Percentiles rank a stretch among this genome's conserved stretches.
Evolutionary conservation across 2,797 vertebrate genomes (phyloP).

Genomic region (Champsocephalus gunnari): DNA sequence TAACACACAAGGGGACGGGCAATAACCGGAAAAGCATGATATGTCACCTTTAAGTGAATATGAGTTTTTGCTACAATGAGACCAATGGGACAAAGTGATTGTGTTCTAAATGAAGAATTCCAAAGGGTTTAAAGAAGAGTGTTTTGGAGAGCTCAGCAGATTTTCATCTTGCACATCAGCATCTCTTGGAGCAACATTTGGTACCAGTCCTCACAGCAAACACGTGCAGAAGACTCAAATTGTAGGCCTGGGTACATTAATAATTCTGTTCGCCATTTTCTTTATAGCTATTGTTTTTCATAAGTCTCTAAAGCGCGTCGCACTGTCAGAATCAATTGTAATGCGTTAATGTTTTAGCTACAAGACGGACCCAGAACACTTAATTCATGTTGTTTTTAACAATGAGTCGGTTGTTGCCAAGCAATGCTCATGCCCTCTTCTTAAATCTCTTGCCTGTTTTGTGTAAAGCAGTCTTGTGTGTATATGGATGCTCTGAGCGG

Average conservation of each 20-base stretch:
- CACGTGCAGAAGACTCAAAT: slow-evolving; percentile 29
- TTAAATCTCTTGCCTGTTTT: slow-evolving; percentile 41
- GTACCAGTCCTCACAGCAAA: slow-evolving; percentile 38
- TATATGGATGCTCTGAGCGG: slow-evolving; percentile 42
- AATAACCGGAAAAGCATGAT: no score
- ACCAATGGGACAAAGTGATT: slow-evolving; percentile 73
- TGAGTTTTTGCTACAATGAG: slow-evolving; percentile 69
- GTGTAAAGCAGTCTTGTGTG: slow-evolving; percentile 38
- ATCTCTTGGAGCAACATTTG: slow-evolving; percentile 61
- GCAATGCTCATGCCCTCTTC: slow-evolving; percentile 6
- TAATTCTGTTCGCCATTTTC: slow-evolving; percentile 33
- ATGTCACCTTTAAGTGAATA: slow-evolving; percentile 48
- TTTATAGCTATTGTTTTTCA: slow-evolving; percentile 45
- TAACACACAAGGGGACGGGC: no score
- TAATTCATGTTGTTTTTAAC: slow-evolving; percentile 41
- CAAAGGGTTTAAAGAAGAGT: slow-evolving; percentile 55
- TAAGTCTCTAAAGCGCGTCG: slow-evolving; percentile 46
- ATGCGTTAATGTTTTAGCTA: slow-evolving; percentile 28
- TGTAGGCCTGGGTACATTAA: slow-evolving; percentile 11
- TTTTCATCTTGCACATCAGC: slow-evolving; percentile 67
- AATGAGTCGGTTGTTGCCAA: slow-evolving; percentile 33
- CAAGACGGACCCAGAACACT: slow-evolving; percentile 26
- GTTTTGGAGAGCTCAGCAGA: slow-evolving; percentile 66
- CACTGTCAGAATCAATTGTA: slow-evolving; percentile 45
- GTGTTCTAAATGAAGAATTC: slow-evolving; percentile 72